A percentile compares a stretch with the other conserved stretches of the same genome.
Conservation (phyloP, 2,113 vertebrate genomes). For the Calyptommatus sinebrachiatus region DNA sequence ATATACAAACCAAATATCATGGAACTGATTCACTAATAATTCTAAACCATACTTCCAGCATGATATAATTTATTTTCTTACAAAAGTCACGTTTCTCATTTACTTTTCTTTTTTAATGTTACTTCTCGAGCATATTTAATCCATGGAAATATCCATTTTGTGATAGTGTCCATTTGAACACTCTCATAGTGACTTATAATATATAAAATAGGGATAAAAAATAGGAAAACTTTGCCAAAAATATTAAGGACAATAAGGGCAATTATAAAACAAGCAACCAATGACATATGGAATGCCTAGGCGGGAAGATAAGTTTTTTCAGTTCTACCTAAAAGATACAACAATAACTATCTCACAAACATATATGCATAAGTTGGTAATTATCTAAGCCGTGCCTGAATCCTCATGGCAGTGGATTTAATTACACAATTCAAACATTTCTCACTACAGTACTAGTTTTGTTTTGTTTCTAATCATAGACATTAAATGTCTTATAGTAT, state of each 20-base stretch:
- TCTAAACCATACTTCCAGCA: constrained; percentile 36
- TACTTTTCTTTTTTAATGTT: not conserved
- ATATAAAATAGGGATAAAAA: too few species aligned
- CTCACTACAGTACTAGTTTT: not conserved
- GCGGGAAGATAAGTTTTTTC: too few species aligned
- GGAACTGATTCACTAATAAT: not conserved
- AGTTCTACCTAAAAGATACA: too few species aligned
- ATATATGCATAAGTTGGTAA: too few species aligned
- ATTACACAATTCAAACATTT: not conserved
- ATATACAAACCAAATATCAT: constrained; percentile 45
- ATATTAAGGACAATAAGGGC: too few species aligned
- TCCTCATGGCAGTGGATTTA: not conserved
- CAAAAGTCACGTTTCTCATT: not conserved
- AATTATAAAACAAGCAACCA: too few species aligned
- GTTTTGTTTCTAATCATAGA: not conserved
- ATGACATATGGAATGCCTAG: too few species aligned
- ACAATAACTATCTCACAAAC: too few species aligned
- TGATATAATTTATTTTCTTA: constrained; percentile 25
- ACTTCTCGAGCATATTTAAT: not conserved
- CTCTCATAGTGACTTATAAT: not conserved
- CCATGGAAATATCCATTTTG: too few species aligned
- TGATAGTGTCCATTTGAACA: not conserved
- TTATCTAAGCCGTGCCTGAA: too few species aligned
- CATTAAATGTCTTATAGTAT: not conserved
- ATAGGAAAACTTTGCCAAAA: too few species aligned